Evolutionary conservation across 2,113 vertebrate genomes (phyloP), one percentile per base, ranked within the genome.

Genomic region (Clarias gariepinus): DNA sequence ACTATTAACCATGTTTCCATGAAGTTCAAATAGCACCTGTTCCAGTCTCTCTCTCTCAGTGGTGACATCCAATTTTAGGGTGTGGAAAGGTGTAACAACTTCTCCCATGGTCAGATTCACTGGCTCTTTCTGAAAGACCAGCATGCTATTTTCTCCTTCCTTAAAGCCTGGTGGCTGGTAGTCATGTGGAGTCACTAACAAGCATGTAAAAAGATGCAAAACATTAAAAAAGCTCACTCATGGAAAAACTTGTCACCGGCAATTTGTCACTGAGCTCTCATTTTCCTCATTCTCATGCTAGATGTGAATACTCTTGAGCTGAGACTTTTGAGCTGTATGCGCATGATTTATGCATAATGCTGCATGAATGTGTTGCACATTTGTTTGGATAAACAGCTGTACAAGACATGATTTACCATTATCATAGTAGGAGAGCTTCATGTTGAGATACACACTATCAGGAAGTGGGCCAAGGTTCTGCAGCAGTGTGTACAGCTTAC

Each of bases 81-180:
- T 91, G 19, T 99, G 98, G 82, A 97, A 99, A 61, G 97, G 96
- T 0, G 98, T 99, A 64, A 94, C 93, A 81, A 99, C 96, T 66
- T 97, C 96, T 0, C 98, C 98, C 93, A 99, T 94, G 13, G 94
- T 96, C 82, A 99, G 94, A 78, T 94, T 93, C 58, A 97, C 92
- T 0, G 97, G 96, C 60, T 97, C 96, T 53, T 94, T 96, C 36
- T 95, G 95, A 88, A 99, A 99, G 82, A 95, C 85, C 89, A 98
- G 90, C 64, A 90, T 93, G 84, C 93, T 92, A 0, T 92, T 93
- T 5, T 93, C 93, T 0, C 96, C 95, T 85, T 97, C 97, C 91
- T 94, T 98, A 90, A 99, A 99, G 23, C 98, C 97, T 0, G 97
- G 97, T 0, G 98, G 98, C n/a, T 99, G 97, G 93, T 99, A 99